These are phyloP conservation scores for Syrmaticus mikado DNA, from an alignment of 2,113 vertebrate genomes.

Conservation along the genomic window DNA sequence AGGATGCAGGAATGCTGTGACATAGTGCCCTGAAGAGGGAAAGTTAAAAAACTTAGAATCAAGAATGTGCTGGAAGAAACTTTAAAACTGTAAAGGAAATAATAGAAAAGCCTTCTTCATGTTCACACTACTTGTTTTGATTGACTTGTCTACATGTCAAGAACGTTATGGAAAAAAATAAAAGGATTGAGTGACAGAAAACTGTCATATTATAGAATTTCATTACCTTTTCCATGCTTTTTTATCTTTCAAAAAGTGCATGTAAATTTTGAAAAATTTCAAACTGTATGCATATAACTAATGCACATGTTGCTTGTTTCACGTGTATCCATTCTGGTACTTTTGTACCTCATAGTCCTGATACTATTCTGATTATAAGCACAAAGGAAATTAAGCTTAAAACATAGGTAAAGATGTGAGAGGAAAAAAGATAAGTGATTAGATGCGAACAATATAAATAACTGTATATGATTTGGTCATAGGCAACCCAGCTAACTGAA, in stretches of 20 bases:
- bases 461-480: not conserved
- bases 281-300: not conserved
- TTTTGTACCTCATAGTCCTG: not conserved
- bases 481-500: constrained; percentile 93
- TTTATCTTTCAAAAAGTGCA: not conserved
- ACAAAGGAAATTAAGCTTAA: not conserved
- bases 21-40: not conserved
- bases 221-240: not conserved
- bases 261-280: not conserved
- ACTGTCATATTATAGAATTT: not conserved
- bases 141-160: not conserved
- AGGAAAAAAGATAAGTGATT: not conserved
- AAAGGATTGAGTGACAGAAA: not conserved
- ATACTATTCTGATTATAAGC: not conserved
- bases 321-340: not conserved
- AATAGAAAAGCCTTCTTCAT: not conserved
- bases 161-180: not conserved
- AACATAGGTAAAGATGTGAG: not conserved
- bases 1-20: not conserved
- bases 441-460: not conserved
- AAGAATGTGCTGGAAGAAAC: not conserved
- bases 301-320: not conserved
- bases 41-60: not conserved
- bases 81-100: not conserved
- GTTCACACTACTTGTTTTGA: not conserved